phyloP scores from a whole-genome alignment of 2,797 vertebrate genomes.

The Mionectes olivaceus region DNA sequence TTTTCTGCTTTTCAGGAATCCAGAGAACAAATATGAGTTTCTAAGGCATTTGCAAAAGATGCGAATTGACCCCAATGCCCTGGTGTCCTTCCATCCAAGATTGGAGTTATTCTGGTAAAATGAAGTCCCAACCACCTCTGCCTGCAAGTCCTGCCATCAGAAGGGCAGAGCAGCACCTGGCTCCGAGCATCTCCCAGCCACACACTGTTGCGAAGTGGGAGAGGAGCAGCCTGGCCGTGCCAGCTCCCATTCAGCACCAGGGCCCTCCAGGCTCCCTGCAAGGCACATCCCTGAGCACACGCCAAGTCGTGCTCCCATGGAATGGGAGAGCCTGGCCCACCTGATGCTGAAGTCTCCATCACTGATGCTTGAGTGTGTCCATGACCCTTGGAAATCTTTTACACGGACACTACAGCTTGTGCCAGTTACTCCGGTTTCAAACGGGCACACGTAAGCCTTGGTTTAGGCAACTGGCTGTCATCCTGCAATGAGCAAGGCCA shows the following conservation, averaged over 20 bases:
- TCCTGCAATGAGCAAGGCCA: background rate
- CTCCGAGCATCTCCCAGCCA: fast-evolving
- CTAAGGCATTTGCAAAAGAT: background rate
- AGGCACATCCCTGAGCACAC: background rate
- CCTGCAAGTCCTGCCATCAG: fast-evolving
- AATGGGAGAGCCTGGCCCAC: background rate
- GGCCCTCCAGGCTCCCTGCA: background rate
- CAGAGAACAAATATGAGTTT: background rate
- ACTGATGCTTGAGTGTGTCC: fast-evolving
- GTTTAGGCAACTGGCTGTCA: background rate
- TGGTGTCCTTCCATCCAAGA: background rate
- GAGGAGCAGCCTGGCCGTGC: background rate
- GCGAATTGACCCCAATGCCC: background rate
- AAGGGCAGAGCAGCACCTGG: background rate
- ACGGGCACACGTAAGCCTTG: background rate
- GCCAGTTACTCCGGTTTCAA: background rate
- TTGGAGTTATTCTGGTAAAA: background rate
- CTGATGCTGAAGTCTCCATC: fast-evolving
- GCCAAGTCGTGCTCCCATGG: fast-evolving
- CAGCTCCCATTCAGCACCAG: fast-evolving
- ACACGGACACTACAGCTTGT: background rate
- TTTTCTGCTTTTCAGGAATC: constrained; percentile 52
- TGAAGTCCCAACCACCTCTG: background rate
- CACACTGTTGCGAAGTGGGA: fast-evolving
- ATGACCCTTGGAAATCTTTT: background rate